A percentile compares a stretch with the other conserved stretches of the same genome.
Conservation (phyloP, 2,888 invertebrate species). For the Eumerus sabulonum region DNA sequence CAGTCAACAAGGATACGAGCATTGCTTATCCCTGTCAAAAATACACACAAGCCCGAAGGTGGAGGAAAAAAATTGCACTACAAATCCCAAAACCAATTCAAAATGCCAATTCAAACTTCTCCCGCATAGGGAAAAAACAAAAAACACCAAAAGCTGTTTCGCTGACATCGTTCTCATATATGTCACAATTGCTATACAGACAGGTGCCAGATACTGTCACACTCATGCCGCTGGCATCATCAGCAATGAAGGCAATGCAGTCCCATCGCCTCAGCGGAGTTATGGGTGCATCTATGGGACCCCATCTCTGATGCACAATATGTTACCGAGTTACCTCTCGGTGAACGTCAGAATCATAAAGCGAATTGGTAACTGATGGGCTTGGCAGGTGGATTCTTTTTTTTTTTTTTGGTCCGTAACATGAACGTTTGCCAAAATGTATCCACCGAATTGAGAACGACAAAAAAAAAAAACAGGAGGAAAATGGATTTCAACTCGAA, state of each 20-base stretch:
- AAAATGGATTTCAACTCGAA: constrained; percentile 20
- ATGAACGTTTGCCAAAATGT: constrained; percentile 38
- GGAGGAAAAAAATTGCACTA: constrained; percentile 53
- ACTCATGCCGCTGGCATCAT: constrained; percentile 9
- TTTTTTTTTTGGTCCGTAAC: not conserved
- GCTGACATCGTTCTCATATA: constrained; percentile 46
- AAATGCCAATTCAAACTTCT: constrained; percentile 53
- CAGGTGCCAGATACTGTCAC: constrained; percentile 38
- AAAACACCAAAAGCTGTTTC: constrained; percentile 31
- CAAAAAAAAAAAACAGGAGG: not conserved
- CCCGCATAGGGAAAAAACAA: constrained; percentile 30
- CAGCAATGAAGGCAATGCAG: too few relatives aligned
- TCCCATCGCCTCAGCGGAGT: constrained; percentile 41
- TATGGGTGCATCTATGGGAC: constrained; percentile 51
- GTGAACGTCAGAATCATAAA: constrained; percentile 54
- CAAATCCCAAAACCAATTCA: constrained; percentile 47
- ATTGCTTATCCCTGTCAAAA: constrained; percentile 1
- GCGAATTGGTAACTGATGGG: constrained; percentile 53
- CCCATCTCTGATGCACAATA: constrained; percentile 54
- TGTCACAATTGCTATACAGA: constrained; percentile 28
- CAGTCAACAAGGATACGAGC: not conserved
- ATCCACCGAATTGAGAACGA: constrained; percentile 3
- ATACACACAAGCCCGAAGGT: constrained; percentile 18
- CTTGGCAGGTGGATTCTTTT: constrained; percentile 57
- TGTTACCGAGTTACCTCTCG: constrained; percentile 22